phyloP scores from a whole-genome alignment of 2,113 vertebrate species.

The Nannobrachium achirus region DNA sequence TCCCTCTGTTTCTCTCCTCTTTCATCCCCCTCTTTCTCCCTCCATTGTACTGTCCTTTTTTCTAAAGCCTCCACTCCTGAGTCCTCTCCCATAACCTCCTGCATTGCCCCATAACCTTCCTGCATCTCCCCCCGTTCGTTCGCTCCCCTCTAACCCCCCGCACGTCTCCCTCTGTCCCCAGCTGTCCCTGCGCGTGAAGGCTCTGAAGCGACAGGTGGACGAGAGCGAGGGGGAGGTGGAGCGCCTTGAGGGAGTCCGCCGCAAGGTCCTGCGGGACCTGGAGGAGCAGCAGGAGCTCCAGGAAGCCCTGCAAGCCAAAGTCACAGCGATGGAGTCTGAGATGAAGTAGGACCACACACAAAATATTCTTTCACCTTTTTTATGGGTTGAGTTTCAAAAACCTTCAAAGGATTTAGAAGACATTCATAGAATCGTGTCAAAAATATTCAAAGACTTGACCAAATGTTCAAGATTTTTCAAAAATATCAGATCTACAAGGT shows the following conservation, averaged over 20 bases:
- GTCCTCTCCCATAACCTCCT: not conserved
- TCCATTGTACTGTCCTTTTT: no score
- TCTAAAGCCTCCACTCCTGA: no score
- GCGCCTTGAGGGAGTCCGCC: constrained; percentile 86
- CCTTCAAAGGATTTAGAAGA: no score
- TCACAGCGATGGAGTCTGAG: constrained; percentile 86
- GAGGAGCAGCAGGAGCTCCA: constrained; percentile 92
- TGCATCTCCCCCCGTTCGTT: not conserved
- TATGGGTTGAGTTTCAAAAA: not conserved
- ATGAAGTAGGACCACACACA: constrained; percentile 64
- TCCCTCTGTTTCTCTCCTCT: no score
- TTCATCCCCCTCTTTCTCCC: no score
- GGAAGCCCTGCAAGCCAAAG: constrained; percentile 85
- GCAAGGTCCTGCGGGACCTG: constrained; percentile 89
- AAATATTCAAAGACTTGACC: no score
- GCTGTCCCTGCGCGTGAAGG: constrained; percentile 91
- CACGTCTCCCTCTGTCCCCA: constrained; percentile 50
- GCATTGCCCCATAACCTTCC: not conserved
- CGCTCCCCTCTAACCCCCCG: not conserved
- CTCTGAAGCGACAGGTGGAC: constrained; percentile 92
- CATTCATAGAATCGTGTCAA: no score
- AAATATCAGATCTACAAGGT: no score
- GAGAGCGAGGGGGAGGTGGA: constrained; percentile 94
- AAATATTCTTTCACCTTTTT: not conserved
- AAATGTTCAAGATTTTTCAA: no score